Percentiles rank a stretch among this genome's conserved stretches.
Evolutionary conservation across 2,797 vertebrate genomes (phyloP).

Genomic region (Darevskia nairensis): DNA sequence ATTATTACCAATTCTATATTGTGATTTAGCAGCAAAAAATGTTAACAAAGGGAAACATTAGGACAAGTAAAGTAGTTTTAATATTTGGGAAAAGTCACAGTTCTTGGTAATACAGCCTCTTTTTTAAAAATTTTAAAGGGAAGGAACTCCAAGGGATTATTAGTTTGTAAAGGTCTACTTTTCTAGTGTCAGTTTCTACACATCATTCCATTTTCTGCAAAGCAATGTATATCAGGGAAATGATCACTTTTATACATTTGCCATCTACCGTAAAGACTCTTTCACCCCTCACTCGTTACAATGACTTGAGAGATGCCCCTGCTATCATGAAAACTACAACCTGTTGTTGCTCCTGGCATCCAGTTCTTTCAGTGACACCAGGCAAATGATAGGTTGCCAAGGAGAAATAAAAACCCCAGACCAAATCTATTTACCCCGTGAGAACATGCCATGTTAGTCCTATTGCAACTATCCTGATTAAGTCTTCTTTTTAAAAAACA

Average conservation of each 20-base stretch:
- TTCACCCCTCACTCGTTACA: slow-evolving; percentile 84
- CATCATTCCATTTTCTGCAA: slow-evolving; percentile 77
- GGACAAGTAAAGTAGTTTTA: slow-evolving; percentile 95
- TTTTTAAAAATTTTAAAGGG: slow-evolving; percentile 79
- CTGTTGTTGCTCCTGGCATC: slow-evolving; percentile 86
- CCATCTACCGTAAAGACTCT: slow-evolving; percentile 86
- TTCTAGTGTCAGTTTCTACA: slow-evolving; percentile 76
- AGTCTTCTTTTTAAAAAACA: slow-evolving; percentile 75
- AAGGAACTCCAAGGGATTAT: slow-evolving; percentile 76
- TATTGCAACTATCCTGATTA: slow-evolving; percentile 88
- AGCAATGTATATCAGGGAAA: slow-evolving; percentile 84
- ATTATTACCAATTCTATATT: slow-evolving; percentile 87
- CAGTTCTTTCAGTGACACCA: slow-evolving; percentile 85
- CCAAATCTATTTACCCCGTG: slow-evolving; percentile 84
- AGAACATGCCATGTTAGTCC: slow-evolving; percentile 94
- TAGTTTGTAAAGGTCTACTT: slow-evolving; percentile 87
- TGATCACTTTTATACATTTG: slow-evolving; percentile 82
- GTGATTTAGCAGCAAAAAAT: slow-evolving; percentile 98
- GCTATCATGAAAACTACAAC: slow-evolving; percentile 84
- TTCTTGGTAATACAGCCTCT: slow-evolving; percentile 88
- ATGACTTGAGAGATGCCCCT: slow-evolving; percentile 85
- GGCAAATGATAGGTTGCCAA: no score
- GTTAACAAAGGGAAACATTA: slow-evolving; percentile 92
- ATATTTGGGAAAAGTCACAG: slow-evolving; percentile 92
- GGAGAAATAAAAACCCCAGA: slow-evolving; percentile 67